phyloP scores from a whole-genome alignment of 37 sponge, comb jelly and placozoan genomes.

The Bolinopsis microptera region DNA sequence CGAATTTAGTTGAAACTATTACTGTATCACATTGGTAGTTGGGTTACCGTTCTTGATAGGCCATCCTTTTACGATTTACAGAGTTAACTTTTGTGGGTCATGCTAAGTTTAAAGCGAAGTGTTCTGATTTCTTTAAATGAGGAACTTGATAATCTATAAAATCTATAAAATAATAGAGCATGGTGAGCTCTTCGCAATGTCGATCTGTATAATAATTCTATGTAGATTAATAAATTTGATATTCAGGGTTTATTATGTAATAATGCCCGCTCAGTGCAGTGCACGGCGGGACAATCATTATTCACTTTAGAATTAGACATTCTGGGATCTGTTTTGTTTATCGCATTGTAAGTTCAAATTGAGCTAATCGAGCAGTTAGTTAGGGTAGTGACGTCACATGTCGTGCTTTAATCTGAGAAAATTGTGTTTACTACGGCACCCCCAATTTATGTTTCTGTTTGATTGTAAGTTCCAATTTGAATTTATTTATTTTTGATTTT shows the following conservation, averaged over 20 bases:
- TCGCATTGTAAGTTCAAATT: background rate
- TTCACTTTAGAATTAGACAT: background rate
- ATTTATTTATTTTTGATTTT: conserved; percentile 50
- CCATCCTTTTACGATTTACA: no score
- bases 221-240: background rate
- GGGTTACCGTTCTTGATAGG: no score
- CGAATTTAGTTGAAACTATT: no score
- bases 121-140: no score
- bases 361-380: background rate
- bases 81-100: no score
- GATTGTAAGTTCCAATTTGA: conserved; percentile 19
- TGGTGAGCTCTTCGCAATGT: no score
- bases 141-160: no score
- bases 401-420: background rate
- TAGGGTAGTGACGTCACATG: background rate
- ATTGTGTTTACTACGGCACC: background rate
- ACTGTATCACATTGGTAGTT: no score
- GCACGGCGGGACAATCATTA: background rate
- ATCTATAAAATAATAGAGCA: no score
- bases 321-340: background rate
- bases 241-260: background rate
- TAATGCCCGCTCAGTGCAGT: background rate
- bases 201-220: background rate
- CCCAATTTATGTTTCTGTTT: conserved; percentile 1
- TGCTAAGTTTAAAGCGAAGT: no score